Base-by-base conservation (phyloP, 2,113 vertebrate genomes). In the Tapirus terrestris region DNA sequence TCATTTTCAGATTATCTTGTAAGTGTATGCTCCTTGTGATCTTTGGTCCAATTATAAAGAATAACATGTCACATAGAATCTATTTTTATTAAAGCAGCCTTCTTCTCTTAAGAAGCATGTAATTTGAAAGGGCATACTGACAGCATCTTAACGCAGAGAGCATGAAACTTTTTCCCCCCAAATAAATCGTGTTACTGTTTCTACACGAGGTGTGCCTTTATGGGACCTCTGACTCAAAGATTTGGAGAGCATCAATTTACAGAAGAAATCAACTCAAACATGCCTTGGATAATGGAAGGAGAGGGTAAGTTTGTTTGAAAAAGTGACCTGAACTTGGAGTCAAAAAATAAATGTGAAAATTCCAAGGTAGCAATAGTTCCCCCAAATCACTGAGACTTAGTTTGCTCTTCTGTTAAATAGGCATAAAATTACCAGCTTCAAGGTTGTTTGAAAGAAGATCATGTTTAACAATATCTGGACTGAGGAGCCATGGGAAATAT, bases 1-100 rank as follows among this genome's bases (percentile, higher is more conserved):
- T 99, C 99, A 98, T 99, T 99, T 99, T 99, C 98, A 99, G 98
- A 99, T 99, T 99, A 98, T 99, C 98, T 98, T 98, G 98, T 98
- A 99, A 98, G 98, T 98, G 98, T 98, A 96, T 82, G 81, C 94
- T 98, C 98, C 98, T 98, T 98, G 97, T 98, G 98, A 98, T 98
- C 98, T 98, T 96, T 97, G 96, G 98, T 97, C 98, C 98, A 99
- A 99, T 99, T 99, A 99, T 97, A 98, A 93, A 97, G 96, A 98
- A 96, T 98, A 99, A 98, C 98, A 98, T 98, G 97, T 98, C 85
- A n/a, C 33, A 88, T 96, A 98, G 98, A 93, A 97, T 98, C 98
- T 98, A 98, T 98, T 98, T 98, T 98, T 97, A 97, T 97, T 96
- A 97, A 94, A 95, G 94, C 96, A 98, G 89, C 86, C 94, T 98